A percentile compares a stretch with the other conserved stretches of the same genome.
phyloP scores from a whole-genome alignment of 2,113 vertebrate genomes.

The Larimichthys crocea region DNA sequence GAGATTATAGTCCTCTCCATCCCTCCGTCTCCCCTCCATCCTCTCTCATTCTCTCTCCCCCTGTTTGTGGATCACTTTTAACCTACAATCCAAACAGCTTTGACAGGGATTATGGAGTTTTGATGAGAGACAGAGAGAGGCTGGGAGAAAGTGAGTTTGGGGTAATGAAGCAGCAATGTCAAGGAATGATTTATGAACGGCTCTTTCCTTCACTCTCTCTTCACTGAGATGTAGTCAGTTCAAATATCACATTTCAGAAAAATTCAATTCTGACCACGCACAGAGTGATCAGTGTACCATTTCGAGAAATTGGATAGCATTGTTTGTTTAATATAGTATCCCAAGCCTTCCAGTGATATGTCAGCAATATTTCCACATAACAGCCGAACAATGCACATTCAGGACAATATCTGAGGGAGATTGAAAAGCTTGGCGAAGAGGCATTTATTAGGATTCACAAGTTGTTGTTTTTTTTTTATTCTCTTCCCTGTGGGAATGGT shows the following conservation, averaged over 20 bases:
- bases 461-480: background rate
- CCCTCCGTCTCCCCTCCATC: slow-evolving; percentile 2
- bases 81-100: slow-evolving; percentile 74
- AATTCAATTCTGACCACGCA: slow-evolving; percentile 73
- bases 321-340: slow-evolving; percentile 73
- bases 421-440: slow-evolving; percentile 19
- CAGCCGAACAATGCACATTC: slow-evolving; percentile 46
- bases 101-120: slow-evolving; percentile 80
- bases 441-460: slow-evolving; percentile 33
- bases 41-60: slow-evolving; percentile 20
- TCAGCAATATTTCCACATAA: slow-evolving; percentile 67
- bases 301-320: slow-evolving; percentile 66
- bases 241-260: slow-evolving; percentile 66
- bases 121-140: slow-evolving; percentile 72
- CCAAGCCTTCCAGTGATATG: slow-evolving; percentile 48
- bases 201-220: slow-evolving; percentile 57
- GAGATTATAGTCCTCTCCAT: slow-evolving; percentile 62
- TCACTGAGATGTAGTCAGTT: slow-evolving; percentile 60
- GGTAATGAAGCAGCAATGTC: slow-evolving; percentile 81
- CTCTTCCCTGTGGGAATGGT: background rate
- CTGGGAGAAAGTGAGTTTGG: slow-evolving; percentile 70
- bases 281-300: slow-evolving; percentile 74
- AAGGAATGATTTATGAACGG: slow-evolving; percentile 78
- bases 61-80: slow-evolving; percentile 75
- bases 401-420: slow-evolving; percentile 33